Base-by-base conservation (phyloP, 2,888 invertebrate species). In the Drosophila nigricruria region DNA sequence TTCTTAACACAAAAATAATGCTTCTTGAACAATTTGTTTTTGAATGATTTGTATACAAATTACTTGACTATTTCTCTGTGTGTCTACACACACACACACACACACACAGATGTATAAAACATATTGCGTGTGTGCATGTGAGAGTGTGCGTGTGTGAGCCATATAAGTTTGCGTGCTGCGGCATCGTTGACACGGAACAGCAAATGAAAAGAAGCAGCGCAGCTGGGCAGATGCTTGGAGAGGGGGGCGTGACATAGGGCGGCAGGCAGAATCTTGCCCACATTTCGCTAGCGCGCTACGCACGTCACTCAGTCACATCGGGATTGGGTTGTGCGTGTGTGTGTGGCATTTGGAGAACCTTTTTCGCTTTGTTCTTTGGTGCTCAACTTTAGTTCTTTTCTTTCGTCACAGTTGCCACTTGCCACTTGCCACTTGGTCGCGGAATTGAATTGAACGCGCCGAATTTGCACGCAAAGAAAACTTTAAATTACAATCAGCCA, bases 381-480 rank as follows among this genome's bases (percentile, higher is more conserved):
- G 12, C 23, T 20, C 58, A 70, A 69, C 57, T 86, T 85, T 78
- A 49, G 16, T 52, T 62, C 47, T 32, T 32, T n/a, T 27, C 9
- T 20, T 9, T 66, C 57, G 57, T 36, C 45, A 61, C 71, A 64
- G 72, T 65, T 63, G 63, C 63, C 54, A 49, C 63, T 63, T 81
- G 70, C 47, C 74, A 64, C 62, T 68, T 58, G 65, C 52, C 57
- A 45, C 65, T 65, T 79, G 70, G 34, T 53, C 57, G 59, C 60
- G 72, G 82, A 80, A 82, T 90, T 85, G 86, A 84, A 90, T 88
- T 73, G 80, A 90, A 71, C 70, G 65, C 56, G 18, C 43, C 42
- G 66, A 52, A 73, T 83, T 80, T 34, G 66, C 50, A 43, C 34
- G 54, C 45, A 50, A 56, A 57, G 49, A 54, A 59, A 77, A 81